These are phyloP conservation scores for Sminthurinus aureus DNA, from an alignment of 2,888 invertebrate genomes.

Conservation along the genomic window DNA sequence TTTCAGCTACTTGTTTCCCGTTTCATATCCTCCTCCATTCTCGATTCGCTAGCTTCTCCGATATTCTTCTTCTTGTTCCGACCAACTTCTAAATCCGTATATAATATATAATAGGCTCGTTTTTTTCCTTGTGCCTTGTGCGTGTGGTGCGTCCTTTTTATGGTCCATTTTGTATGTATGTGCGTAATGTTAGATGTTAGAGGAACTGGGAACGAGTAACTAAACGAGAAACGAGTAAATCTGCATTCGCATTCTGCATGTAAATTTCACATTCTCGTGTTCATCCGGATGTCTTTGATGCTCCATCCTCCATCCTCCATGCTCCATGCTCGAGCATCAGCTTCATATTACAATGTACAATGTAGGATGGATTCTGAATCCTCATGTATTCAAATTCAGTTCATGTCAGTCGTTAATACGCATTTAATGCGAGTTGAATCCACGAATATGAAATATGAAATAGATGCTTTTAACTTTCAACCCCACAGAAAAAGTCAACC, in stretches of 20 bases:
- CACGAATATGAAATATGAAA: neutral
- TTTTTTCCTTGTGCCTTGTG: neutral
- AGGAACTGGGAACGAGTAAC: no score
- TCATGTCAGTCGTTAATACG: neutral
- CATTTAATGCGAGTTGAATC: neutral
- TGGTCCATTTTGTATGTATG: neutral
- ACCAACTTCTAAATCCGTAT: neutral
- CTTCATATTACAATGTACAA: neutral
- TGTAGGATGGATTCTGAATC: no score
- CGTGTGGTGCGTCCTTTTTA: neutral
- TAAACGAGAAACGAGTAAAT: no score
- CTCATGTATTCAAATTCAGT: no score
- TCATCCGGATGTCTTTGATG: no score
- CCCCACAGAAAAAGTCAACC: neutral
- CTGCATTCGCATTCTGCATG: no score
- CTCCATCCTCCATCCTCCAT: neutral
- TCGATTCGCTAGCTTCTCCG: no score
- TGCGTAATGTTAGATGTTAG: no score
- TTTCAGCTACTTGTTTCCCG: neutral
- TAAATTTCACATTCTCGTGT: no score
- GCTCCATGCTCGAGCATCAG: neutral
- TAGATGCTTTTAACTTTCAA: neutral
- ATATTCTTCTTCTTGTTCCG: neutral
- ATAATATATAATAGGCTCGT: slow-evolving; percentile 7
- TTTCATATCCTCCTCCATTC: no score